phyloP scores from a whole-genome alignment of 2,797 vertebrate genomes.

The Zalophus californianus region DNA sequence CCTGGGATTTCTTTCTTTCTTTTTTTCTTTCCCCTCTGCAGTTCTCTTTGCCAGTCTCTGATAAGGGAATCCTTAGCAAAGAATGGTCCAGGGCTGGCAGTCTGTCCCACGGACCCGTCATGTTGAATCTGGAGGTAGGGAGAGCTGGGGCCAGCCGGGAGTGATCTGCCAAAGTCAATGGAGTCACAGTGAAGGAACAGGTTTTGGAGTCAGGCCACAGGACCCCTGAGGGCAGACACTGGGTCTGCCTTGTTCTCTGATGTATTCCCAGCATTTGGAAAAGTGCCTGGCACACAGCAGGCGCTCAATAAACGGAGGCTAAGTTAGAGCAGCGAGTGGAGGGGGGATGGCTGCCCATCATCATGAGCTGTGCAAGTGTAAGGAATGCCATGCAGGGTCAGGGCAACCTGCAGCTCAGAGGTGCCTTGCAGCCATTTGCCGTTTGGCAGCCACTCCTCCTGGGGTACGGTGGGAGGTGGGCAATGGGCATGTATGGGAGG shows the following conservation, averaged over 20 bases:
- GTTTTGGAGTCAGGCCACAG: background rate
- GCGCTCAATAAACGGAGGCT: background rate
- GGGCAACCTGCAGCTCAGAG: too few relatives aligned
- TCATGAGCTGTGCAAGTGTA: background rate
- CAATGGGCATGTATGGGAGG: too few relatives aligned
- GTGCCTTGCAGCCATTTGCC: background rate
- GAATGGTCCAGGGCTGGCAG: background rate
- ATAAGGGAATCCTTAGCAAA: background rate
- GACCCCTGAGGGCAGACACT: background rate
- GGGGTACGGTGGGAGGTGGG: too few relatives aligned
- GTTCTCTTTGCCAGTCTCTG: background rate
- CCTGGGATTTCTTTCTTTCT: background rate
- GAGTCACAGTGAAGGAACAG: background rate
- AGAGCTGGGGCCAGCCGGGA: background rate
- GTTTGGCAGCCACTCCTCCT: background rate
- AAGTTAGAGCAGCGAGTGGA: background rate
- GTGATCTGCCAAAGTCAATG: background rate
- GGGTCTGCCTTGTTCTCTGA: background rate
- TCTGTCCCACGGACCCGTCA: too few relatives aligned
- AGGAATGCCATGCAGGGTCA: background rate
- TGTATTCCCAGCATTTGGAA: background rate
- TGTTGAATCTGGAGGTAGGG: background rate
- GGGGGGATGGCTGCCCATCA: background rate
- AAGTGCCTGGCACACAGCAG: background rate
- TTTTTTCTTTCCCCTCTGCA: too few relatives aligned